These are phyloP conservation scores for Pogonognathellus flavescens DNA, from an alignment of 1,140 invertebrate species.

Conservation along the genomic window DNA sequence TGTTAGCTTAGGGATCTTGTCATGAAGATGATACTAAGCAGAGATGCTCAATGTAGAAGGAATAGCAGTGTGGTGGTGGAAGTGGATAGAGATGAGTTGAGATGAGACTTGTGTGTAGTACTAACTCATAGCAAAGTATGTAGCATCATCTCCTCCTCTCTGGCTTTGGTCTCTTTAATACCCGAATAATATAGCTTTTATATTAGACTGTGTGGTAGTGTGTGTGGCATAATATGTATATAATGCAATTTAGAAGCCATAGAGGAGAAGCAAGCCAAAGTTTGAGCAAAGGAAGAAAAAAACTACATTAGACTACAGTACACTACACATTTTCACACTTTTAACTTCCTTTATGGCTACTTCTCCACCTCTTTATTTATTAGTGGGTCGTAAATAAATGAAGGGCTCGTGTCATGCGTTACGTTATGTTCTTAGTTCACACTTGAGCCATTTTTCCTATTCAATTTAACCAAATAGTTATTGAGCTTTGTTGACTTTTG, in stretches of 20 bases:
- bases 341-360: slow-evolving; percentile 56
- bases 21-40: slow-evolving; percentile 22
- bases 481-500: background rate
- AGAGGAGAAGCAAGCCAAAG: slow-evolving; percentile 23
- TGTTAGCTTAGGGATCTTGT: slow-evolving; percentile 20
- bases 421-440: slow-evolving; percentile 40
- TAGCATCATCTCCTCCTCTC: slow-evolving; percentile 21
- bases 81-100: slow-evolving; percentile 4
- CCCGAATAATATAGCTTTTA: background rate
- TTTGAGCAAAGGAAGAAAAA: slow-evolving; percentile 34
- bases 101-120: slow-evolving; percentile 25
- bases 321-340: slow-evolving; percentile 56
- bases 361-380: slow-evolving; percentile 56
- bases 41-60: background rate
- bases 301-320: slow-evolving; percentile 41
- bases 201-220: too few relatives aligned
- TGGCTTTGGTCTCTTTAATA: background rate
- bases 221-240: slow-evolving; percentile 2
- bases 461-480: slow-evolving; percentile 29
- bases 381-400: slow-evolving; percentile 53
- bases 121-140: background rate
- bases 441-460: slow-evolving; percentile 35
- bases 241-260: slow-evolving; percentile 24
- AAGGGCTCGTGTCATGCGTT: slow-evolving; percentile 51
- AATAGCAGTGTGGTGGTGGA: background rate